These are phyloP conservation scores for Patiria miniata DNA, from an alignment of 35 echinoderm and acorn worm genomes.

Conservation along the genomic window DNA sequence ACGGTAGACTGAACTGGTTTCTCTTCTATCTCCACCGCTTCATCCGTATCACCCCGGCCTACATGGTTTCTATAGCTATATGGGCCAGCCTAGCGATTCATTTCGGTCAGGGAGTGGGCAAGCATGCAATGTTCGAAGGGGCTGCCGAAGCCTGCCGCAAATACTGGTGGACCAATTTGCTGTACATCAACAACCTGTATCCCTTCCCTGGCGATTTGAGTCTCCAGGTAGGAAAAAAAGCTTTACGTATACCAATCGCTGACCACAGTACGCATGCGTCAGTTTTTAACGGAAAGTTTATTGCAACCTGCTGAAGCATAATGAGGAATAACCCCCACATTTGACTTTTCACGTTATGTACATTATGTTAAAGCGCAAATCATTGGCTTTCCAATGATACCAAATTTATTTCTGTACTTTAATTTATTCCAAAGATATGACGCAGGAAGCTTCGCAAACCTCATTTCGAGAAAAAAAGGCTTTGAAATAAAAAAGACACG, in stretches of 20 bases:
- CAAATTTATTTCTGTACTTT: no score
- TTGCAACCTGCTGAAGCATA: not conserved
- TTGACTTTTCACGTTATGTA: no score
- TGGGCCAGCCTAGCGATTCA: constrained; percentile 35
- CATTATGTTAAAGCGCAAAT: no score
- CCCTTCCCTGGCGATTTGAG: constrained; percentile 46
- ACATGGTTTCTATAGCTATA: constrained; percentile 68
- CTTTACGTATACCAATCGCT: no score
- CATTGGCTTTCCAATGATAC: no score
- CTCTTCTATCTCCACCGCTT: constrained; percentile 81
- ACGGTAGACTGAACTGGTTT: constrained; percentile 73
- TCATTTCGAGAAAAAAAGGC: no score
- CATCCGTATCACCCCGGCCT: constrained; percentile 78
- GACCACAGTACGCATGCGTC: no score
- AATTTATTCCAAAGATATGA: no score
- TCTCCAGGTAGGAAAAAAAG: not conserved
- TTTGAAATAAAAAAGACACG: no score
- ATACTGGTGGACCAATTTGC: constrained; percentile 89
- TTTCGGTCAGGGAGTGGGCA: constrained; percentile 45
- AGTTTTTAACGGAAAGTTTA: not conserved
- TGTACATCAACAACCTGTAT: constrained; percentile 90
- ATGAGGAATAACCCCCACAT: no score
- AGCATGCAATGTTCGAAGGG: not conserved
- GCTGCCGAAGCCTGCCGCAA: constrained; percentile 35
- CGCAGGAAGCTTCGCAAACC: no score